phyloP scores from a whole-genome alignment of 2,888 invertebrate genomes.

The Andrena minutula region DNA sequence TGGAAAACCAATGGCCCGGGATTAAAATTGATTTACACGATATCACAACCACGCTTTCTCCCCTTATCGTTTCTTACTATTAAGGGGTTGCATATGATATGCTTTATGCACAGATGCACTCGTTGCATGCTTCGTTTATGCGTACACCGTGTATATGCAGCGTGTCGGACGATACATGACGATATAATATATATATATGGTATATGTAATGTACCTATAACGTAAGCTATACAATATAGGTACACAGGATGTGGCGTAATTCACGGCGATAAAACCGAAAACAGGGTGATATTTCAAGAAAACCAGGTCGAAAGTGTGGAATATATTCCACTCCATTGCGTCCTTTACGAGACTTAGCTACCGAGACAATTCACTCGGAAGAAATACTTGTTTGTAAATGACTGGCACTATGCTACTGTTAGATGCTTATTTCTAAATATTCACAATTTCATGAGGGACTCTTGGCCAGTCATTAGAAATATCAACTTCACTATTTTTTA shows the following conservation, averaged over 20 bases:
- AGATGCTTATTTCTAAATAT: too few relatives aligned
- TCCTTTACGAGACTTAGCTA: too few relatives aligned
- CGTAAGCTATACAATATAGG: background rate
- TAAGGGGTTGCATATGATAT: conserved; percentile 59
- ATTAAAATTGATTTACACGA: conserved; percentile 57
- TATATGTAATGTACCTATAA: conserved; percentile 29
- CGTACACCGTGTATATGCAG: conserved; percentile 67
- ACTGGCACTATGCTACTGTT: too few relatives aligned
- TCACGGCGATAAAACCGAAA: background rate
- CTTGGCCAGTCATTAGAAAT: too few relatives aligned
- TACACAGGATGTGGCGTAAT: conserved; percentile 1
- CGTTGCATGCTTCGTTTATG: conserved; percentile 77
- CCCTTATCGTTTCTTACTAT: conserved; percentile 45
- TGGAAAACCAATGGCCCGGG: conserved; percentile 81
- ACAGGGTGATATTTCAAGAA: background rate
- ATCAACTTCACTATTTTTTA: too few relatives aligned
- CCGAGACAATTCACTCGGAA: too few relatives aligned
- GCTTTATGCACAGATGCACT: conserved; percentile 78
- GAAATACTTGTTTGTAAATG: too few relatives aligned
- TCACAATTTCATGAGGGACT: too few relatives aligned
- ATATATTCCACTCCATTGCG: too few relatives aligned
- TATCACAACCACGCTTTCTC: background rate
- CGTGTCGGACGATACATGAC: conserved; percentile 47
- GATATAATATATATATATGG: conserved; percentile 36
- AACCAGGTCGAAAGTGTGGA: background rate